These are phyloP conservation scores for Danaus chrysippus DNA, from an alignment of 2,888 invertebrate species.

Conservation along the genomic window DNA sequence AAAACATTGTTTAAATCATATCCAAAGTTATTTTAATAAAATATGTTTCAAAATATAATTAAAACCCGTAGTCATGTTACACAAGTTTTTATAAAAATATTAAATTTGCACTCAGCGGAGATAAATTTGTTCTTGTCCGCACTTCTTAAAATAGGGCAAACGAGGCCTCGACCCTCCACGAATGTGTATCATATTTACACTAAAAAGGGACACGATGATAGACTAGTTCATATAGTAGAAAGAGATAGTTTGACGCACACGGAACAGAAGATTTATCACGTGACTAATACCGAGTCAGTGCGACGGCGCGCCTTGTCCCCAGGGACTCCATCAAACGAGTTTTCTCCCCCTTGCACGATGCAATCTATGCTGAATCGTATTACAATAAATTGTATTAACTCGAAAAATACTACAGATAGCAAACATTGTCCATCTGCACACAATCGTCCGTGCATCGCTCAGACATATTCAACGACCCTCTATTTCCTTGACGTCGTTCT, in stretches of 20 bases:
- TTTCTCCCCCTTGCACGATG: slow-evolving; percentile 74
- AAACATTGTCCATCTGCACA: slow-evolving; percentile 78
- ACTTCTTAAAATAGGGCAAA: slow-evolving; percentile 57
- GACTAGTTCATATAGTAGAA: slow-evolving; percentile 51
- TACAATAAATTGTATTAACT: slow-evolving; percentile 80
- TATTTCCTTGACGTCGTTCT: slow-evolving; percentile 57
- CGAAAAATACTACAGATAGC: slow-evolving; percentile 78
- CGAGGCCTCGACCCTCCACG: slow-evolving; percentile 54
- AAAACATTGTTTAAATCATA: too few relatives aligned
- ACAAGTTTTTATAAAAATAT: slow-evolving; percentile 25
- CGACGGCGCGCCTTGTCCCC: slow-evolving; percentile 68
- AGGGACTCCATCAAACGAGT: slow-evolving; percentile 77
- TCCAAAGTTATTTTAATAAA: too few relatives aligned
- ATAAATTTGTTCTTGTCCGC: slow-evolving; percentile 50
- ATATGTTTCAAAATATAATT: too few relatives aligned
- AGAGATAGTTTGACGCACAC: slow-evolving; percentile 57
- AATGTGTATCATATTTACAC: slow-evolving; percentile 61
- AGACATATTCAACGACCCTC: slow-evolving; percentile 53
- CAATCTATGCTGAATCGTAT: slow-evolving; percentile 80
- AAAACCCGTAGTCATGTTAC: background rate
- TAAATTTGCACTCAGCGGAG: slow-evolving; percentile 41
- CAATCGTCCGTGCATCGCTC: slow-evolving; percentile 59
- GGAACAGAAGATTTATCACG: slow-evolving; percentile 74
- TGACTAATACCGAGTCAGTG: slow-evolving; percentile 74
- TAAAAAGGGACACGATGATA: slow-evolving; percentile 57